Conservation (phyloP, 2,797 vertebrate species). For the Merluccius polli region DNA sequence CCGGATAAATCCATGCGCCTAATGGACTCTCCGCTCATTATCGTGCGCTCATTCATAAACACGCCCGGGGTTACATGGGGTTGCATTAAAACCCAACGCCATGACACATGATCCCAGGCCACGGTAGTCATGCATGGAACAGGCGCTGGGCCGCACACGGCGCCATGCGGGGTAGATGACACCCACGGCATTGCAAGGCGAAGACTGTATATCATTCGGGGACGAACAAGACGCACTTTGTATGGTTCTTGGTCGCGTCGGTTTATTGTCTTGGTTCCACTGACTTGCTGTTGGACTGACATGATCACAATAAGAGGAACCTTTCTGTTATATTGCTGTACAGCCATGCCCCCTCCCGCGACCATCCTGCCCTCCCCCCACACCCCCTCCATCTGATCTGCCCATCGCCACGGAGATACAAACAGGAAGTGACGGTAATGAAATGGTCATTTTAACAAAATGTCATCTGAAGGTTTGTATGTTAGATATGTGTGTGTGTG, state of each 20-base stretch:
- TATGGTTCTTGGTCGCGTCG: no score
- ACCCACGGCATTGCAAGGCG: no score
- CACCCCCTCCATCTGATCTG: slow-evolving; percentile 20
- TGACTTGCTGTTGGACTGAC: neutral
- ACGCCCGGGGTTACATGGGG: slow-evolving; percentile 13
- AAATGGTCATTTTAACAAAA: neutral
- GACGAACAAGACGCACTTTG: neutral
- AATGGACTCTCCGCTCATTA: slow-evolving; percentile 32
- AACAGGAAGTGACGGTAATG: neutral
- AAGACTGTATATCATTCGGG: no score
- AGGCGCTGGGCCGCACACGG: no score
- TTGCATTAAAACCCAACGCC: slow-evolving; percentile 13
- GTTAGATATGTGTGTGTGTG: neutral
- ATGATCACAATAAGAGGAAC: no score
- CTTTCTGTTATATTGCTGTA: no score
- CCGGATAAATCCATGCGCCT: slow-evolving; percentile 30
- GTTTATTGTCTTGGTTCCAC: neutral
- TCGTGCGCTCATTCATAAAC: slow-evolving; percentile 27
- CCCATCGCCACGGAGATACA: neutral
- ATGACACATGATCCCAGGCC: neutral
- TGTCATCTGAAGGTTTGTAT: neutral
- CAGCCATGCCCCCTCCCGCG: no score
- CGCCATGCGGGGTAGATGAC: no score
- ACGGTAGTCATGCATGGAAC: neutral
- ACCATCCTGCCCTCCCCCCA: neutral